Evolutionary conservation across 2,888 invertebrate species (phyloP).

Genomic region (Mythimna vitellina): DNA sequence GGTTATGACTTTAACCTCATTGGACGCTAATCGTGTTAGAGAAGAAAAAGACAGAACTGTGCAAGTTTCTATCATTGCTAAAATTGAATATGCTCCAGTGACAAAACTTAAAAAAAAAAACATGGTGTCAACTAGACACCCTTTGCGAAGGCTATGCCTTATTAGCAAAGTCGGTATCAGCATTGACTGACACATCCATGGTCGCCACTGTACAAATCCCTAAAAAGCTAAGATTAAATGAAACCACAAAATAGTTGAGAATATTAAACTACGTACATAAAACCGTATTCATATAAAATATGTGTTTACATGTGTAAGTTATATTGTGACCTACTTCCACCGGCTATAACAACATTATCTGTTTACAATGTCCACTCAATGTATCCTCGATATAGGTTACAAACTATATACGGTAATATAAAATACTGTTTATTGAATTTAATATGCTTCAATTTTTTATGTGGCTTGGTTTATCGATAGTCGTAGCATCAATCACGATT

Average conservation of each 20-base stretch:
- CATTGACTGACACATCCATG: too few relatives aligned
- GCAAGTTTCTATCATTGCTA: too few relatives aligned
- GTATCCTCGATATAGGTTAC: slow-evolving; percentile 21
- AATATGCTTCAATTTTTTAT: slow-evolving; percentile 13
- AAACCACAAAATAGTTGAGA: background rate
- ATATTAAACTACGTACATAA: slow-evolving; percentile 8
- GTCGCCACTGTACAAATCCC: too few relatives aligned
- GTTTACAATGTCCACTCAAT: slow-evolving; percentile 29
- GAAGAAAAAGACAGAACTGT: too few relatives aligned
- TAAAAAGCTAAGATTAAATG: background rate
- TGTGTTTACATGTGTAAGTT: slow-evolving; percentile 18
- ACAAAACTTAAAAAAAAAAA: too few relatives aligned
- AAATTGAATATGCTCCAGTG: too few relatives aligned
- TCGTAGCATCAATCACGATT: slow-evolving; percentile 23
- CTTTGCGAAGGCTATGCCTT: too few relatives aligned
- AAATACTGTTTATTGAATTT: background rate
- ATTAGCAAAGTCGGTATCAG: too few relatives aligned
- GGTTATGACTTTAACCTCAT: too few relatives aligned
- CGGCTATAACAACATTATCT: slow-evolving; percentile 37
- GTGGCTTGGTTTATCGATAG: background rate
- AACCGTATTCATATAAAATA: slow-evolving; percentile 19
- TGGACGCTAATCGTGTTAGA: too few relatives aligned
- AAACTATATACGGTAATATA: background rate
- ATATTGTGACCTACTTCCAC: slow-evolving; percentile 44
- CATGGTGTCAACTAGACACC: too few relatives aligned